Evolutionary conservation across 2,113 vertebrate genomes (phyloP).

Genomic region (Calyptommatus sinebrachiatus): DNA sequence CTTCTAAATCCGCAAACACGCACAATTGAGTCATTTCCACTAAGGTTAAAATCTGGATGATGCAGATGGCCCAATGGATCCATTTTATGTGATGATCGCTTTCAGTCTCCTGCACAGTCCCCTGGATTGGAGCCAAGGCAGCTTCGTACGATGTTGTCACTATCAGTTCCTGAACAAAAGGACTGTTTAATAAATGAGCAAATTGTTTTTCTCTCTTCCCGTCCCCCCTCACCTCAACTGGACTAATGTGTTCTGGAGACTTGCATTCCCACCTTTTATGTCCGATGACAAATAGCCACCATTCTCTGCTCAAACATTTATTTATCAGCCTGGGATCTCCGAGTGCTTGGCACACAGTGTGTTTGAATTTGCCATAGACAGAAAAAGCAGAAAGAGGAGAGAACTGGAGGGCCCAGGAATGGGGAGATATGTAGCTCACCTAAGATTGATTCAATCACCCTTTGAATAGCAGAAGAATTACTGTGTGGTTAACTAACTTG

Average conservation of each 20-base stretch:
- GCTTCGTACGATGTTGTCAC: neutral
- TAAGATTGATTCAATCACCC: conserved; percentile 66
- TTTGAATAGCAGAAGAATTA: conserved; percentile 72
- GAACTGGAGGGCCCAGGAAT: conserved; percentile 37
- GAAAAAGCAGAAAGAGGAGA: conserved; percentile 41
- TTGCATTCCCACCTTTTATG: conserved; percentile 3
- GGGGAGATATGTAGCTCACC: conserved; percentile 60
- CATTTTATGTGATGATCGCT: neutral
- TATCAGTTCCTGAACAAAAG: conserved; percentile 30
- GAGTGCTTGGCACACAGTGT: conserved; percentile 26
- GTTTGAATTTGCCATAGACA: conserved; percentile 42
- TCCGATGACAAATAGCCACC: conserved; percentile 21
- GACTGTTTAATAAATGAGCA: conserved; percentile 31
- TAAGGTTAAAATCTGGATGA: neutral
- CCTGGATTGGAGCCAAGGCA: neutral
- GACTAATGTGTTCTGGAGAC: conserved; percentile 34
- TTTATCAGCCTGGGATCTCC: conserved; percentile 47
- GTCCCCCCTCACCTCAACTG: neutral
- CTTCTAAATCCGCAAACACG: no score
- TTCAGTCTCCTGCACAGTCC: neutral
- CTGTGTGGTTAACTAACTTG: conserved; percentile 83
- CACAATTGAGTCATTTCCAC: no score
- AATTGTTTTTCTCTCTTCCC: conserved; percentile 16
- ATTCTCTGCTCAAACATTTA: conserved; percentile 8
- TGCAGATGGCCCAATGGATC: neutral